Evolutionary conservation across 2,888 invertebrate species (phyloP).

Genomic region (Pterobdella sp.): DNA sequence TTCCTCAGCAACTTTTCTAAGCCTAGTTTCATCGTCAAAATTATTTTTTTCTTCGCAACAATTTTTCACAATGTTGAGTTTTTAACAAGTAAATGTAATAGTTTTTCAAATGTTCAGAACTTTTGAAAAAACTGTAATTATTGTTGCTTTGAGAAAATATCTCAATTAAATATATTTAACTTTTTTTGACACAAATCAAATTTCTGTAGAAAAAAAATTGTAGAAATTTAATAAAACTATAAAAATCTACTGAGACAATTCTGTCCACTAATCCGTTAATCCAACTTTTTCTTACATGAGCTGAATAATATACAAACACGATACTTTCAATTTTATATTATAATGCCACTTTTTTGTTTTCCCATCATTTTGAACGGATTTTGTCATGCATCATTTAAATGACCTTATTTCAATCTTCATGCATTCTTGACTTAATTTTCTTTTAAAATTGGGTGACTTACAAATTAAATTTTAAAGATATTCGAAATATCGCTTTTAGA

Average conservation of each 20-base stretch:
- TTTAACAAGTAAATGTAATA: neutral
- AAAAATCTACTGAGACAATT: constrained; percentile 6
- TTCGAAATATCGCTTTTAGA: too few relatives aligned
- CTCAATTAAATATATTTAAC: neutral
- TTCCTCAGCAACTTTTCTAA: neutral
- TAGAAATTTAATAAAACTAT: neutral
- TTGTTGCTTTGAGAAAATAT: neutral
- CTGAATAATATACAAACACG: constrained; percentile 17
- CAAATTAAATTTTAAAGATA: too few relatives aligned
- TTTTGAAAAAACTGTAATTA: too few relatives aligned
- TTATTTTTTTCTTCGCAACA: neutral
- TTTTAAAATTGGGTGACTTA: too few relatives aligned
- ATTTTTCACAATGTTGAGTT: too few relatives aligned
- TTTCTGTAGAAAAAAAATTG: neutral
- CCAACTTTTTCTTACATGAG: constrained; percentile 13
- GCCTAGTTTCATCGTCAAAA: neutral
- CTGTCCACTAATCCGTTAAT: constrained; percentile 20
- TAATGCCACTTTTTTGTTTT: too few relatives aligned
- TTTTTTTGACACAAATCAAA: too few relatives aligned
- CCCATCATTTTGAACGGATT: too few relatives aligned
- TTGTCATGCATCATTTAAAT: too few relatives aligned
- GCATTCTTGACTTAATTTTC: too few relatives aligned
- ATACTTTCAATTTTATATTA: constrained; percentile 20
- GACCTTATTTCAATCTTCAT: too few relatives aligned
- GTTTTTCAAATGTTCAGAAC: neutral